Conservation (phyloP, 1,140 invertebrate species). For the Paramacrobiotus metropolitanus region DNA sequence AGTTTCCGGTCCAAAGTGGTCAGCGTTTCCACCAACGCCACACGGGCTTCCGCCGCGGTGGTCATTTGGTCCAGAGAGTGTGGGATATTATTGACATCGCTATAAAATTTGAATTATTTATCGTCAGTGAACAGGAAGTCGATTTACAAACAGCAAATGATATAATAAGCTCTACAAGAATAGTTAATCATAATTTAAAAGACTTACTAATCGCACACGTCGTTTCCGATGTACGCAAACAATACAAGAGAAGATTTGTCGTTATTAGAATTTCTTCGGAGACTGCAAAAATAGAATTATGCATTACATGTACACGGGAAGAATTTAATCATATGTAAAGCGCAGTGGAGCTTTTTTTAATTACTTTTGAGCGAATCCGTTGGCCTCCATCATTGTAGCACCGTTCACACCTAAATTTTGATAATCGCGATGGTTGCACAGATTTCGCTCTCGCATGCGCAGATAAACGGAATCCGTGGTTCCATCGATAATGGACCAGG, state of each 20-base stretch:
- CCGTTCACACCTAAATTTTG: constrained; percentile 30
- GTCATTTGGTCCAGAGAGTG: constrained; percentile 25
- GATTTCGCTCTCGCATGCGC: constrained; percentile 20
- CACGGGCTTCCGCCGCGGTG: constrained; percentile 20
- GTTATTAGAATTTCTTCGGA: constrained; percentile 18
- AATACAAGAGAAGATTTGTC: constrained; percentile 26
- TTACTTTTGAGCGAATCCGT: constrained; percentile 14
- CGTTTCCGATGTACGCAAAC: constrained; percentile 28
- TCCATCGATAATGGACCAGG: constrained; percentile 17
- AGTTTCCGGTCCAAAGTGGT: constrained; percentile 20
- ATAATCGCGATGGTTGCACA: constrained; percentile 30
- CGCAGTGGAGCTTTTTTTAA: constrained; percentile 6
- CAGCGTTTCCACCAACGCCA: constrained; percentile 21
- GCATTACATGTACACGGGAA: not conserved
- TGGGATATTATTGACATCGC: constrained; percentile 19
- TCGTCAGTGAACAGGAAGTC: too few relatives aligned
- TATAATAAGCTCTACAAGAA: too few relatives aligned
- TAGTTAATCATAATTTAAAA: too few relatives aligned
- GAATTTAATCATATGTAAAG: not conserved
- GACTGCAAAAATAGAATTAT: constrained; percentile 17
- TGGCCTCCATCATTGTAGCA: constrained; percentile 13
- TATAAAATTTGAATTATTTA: constrained; percentile 10
- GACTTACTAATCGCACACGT: constrained; percentile 30
- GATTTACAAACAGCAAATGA: too few relatives aligned
- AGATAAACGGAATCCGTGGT: constrained; percentile 20